Conservation (phyloP, 2,888 invertebrate species). For the Rosalia funebris region DNA sequence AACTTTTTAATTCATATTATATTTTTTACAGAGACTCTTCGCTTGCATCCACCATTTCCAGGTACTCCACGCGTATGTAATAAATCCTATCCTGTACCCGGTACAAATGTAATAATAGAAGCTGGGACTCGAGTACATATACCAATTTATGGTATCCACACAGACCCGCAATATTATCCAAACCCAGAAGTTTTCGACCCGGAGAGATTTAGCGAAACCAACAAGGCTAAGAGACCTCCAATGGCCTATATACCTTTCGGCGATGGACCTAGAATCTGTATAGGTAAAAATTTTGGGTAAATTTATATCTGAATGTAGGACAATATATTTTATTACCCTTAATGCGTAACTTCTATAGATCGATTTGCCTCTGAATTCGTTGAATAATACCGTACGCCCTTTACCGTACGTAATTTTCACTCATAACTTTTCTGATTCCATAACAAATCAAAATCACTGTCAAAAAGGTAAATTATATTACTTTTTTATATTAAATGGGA, state of each 20-base stretch:
- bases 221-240: slow-evolving; percentile 66
- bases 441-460: too few relatives aligned
- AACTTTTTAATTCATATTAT: too few relatives aligned
- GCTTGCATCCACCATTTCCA: slow-evolving; percentile 41
- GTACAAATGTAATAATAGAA: slow-evolving; percentile 34
- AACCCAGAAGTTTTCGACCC: slow-evolving; percentile 72
- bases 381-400: too few relatives aligned
- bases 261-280: slow-evolving; percentile 69
- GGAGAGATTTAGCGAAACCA: slow-evolving; percentile 68
- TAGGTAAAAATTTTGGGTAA: slow-evolving; percentile 63
- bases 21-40: slow-evolving; percentile 31
- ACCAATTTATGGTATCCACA: slow-evolving; percentile 43
- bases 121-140: slow-evolving; percentile 36
- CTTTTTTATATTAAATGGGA: too few relatives aligned
- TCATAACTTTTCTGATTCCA: too few relatives aligned
- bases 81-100: slow-evolving; percentile 43
- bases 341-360: too few relatives aligned
- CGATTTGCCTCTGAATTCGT: too few relatives aligned
- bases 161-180: slow-evolving; percentile 55
- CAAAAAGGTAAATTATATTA: too few relatives aligned
- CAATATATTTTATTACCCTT: too few relatives aligned
- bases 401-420: too few relatives aligned
- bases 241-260: slow-evolving; percentile 63
- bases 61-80: slow-evolving; percentile 40
- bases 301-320: too few relatives aligned